Evolutionary conservation across 2,797 vertebrate genomes (phyloP), one percentile per base, ranked within the genome.

Genomic region (Melanotaenia trifasciata): DNA sequence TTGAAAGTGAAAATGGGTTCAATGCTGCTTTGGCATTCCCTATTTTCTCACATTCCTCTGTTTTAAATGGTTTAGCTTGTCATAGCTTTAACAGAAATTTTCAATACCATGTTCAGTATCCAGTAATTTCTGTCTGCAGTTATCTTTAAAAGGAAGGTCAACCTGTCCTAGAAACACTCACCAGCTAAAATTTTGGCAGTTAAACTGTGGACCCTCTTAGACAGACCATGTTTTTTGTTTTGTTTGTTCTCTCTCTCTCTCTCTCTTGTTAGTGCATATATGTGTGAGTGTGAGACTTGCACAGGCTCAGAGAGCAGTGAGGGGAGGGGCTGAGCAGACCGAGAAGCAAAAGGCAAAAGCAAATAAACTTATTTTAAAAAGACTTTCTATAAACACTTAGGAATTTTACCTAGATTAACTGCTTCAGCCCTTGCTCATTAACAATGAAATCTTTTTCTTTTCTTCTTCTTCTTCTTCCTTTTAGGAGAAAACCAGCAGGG

Each of bases 341-440:
- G 9, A 62, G 18, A n/a, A n/a, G n/a, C 47, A 16, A 2, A 32
- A 51, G 18, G 28, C 18, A 30, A 38, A 38, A 38, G 18, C 35
- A 26, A 38, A 18, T 54, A 0, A 69, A 64, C 14, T 40, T 68
- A 24, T 69, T 64, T 53, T 22, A 61, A 62, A 62, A 40, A 26
- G n/a, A 24, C 8, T 50, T 11, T 9, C 30, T 3, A 11, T 26
- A 26, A 50, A 14, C 30, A n/a, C 30, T 6, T 3, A 13, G 33
- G 20, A 56, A 60, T n/a, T n/a, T 50, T 16, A 16, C 58, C 11
- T 24, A n/a, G 10, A 1, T 36, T 36, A 58, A 51, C 33, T 36
- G 28, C 3, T 13, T 36, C 36, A 16, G 54, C 30, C 6, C 30
- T 33, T 24, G 45, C 22, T 70, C 38, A 71, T 75, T 67, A 56